Base-by-base conservation (phyloP, 2,113 vertebrate genomes). In the Speoplatyrhinus poulsoni region DNA sequence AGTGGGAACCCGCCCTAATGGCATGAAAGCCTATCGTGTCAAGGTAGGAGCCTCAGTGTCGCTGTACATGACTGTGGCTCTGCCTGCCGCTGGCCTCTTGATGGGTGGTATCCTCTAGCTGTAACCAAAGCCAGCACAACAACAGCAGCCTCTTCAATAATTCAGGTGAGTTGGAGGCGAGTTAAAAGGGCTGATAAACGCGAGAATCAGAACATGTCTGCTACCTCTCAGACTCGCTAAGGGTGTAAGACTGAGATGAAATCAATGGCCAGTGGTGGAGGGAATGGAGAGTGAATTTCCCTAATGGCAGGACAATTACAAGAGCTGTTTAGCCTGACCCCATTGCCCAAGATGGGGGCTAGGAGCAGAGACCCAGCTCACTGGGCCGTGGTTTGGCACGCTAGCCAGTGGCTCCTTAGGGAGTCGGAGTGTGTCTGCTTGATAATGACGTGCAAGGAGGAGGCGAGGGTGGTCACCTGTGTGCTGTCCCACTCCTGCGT, bases 401-500 rank as follows among this genome's bases (percentile, higher is more conserved):
- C 87, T 86, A 82, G 78, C 71, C 67, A 73, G 74, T 72, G 67
- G 66, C 26, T 85, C 87, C 79, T 72, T 16, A 65, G 82, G 32
- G 49, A 82, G 62, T 65, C 54, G 71, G 81, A 2, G n/a, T 76
- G 78, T 60, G 62, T 56, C 73, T 57, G 58, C 56, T 82, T 56
- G 49, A 73, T 87, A 83, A 60, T 82, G 66, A 76, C 77, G 81
- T 17, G 32, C 16, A 57, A 73, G 13, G 59, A 32, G 36, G 74
- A 46, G 46, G 19, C 48, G 8, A 50, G 33, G 5, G 36, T 0
- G 6, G 3, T 93, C 91, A 99, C 98, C 96, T 98, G 98, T 86
- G 94, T 98, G 33, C 96, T 99, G 77, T 99, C 98, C 98, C 98
- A 99, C 77, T 99, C 96, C 73, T 99, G 98, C 0, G 95, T 98